Base-by-base conservation (phyloP, 2,888 invertebrate species). In the Boloria euphrosyne region DNA sequence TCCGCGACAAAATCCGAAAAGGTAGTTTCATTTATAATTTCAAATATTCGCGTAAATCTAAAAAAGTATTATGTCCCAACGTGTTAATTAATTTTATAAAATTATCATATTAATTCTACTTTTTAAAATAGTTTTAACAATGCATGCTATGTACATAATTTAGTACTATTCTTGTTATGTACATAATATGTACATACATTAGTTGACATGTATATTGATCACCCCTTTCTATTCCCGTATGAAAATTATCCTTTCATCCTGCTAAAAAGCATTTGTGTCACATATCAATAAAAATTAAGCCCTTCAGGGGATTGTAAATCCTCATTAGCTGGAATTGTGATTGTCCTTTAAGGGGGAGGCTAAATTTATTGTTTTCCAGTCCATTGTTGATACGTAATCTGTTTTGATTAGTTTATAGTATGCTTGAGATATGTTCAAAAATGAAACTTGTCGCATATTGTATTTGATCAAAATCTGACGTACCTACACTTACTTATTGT, bases 331-430 rank as follows among this genome's bases (percentile, higher is more conserved):
- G 73, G 78, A 83, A 80, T 82, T 83, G 80, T 84, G 87, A 89
- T 89, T 87, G 87, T 87, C 86, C 84, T 84, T 88, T 85, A 86
- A 84, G 83, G 80, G 68, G 86, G 81, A 80, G 78, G 74, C 74
- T 54, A 77, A 85, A 89, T 87, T 89, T 89, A 89, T 87, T 84
- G 87, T 86, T 86, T 82, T 84, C 82, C 83, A 81, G 83, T 84
- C 83, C 80, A 81, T 80, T 83, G 84, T 84, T 85, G 10, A 87
- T 89, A 87, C 62, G 53, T 44, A 58, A 66, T 62, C 53, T 66
- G 58, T 62, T 66, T 58, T 53, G 60, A 52, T 62, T 62, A 66
- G 16, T 27, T 62, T 6, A 47, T 31, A 31, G 14, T 44, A 6
- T 50, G 43, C 46, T 53, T 17, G 7, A 57, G 47, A 62, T 62